Percentiles rank a stretch among this genome's conserved stretches.
Conservation (phyloP, 2,113 vertebrate genomes). For the human (Homo sapiens) region GRCh38 chr1:230551501-230552000, state of each 20-base stretch:
- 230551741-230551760: background rate
- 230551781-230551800: background rate
- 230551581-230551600: background rate
- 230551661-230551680: background rate
- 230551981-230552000: background rate
- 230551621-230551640: background rate
- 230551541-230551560: too few relatives aligned
- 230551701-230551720: background rate
- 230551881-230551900: background rate
- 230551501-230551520: too few relatives aligned
- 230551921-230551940: background rate
- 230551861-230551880: background rate
- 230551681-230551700: background rate
- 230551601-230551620: background rate
- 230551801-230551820: background rate
- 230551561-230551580: too few relatives aligned
- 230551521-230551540: too few relatives aligned
- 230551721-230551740: background rate
- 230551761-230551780: background rate
- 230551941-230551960: too few relatives aligned
- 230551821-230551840: accelerated
- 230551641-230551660: background rate
- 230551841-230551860: background rate
- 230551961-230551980: background rate
- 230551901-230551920: too few relatives aligned